Evolutionary conservation across 2,113 vertebrate species (phyloP), one percentile per base, ranked within the genome.

Genomic region (Cnemophilus loriae): DNA sequence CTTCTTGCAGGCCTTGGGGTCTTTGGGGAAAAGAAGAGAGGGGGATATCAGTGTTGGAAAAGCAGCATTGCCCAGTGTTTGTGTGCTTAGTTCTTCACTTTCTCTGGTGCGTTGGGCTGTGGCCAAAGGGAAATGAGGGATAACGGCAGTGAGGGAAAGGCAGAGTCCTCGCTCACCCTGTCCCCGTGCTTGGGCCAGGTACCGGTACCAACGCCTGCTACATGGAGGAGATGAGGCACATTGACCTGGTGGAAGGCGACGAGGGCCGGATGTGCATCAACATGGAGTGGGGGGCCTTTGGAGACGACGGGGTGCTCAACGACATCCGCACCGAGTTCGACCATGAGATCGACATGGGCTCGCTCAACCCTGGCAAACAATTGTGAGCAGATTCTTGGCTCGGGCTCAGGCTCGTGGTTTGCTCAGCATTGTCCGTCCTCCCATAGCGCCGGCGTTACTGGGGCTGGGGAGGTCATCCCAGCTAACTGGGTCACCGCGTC

Each of bases 191-290:
- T 2, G 65, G 41, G 55, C 7, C 92, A 99, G 99, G 99, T 49
- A 99, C 99, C 0, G 99, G 99, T 6, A 99, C 98, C 83, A 99
- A 99, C 0, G 99, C 99, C 55, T 99, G 99, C 90, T 99, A 99
- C 98, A 99, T 99, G 99, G 99, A 99, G 96, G 99, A 99, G 93
- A 99, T 99, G 99, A 98, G 98, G 21, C 98, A 99, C 96, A 98
- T 99, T 2, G 99, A 99, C 88, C 79, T 97, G 75, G 98, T 99
- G 89, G 99, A 99, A 26, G 99, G 99, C 0, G 99, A 99, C 0
- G 99, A 99, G 79, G 99, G 99, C 0, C 97, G 98, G 9, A 99
- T 99, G 99, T 99, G 99, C 67, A 98, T 99, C 84, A 99, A 99
- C 95, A 99, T 99, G 94, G 99, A 99, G 96, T 99, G 99, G 99